Conservation (phyloP, 2,113 vertebrate genomes). For the Myocastor coypus region DNA sequence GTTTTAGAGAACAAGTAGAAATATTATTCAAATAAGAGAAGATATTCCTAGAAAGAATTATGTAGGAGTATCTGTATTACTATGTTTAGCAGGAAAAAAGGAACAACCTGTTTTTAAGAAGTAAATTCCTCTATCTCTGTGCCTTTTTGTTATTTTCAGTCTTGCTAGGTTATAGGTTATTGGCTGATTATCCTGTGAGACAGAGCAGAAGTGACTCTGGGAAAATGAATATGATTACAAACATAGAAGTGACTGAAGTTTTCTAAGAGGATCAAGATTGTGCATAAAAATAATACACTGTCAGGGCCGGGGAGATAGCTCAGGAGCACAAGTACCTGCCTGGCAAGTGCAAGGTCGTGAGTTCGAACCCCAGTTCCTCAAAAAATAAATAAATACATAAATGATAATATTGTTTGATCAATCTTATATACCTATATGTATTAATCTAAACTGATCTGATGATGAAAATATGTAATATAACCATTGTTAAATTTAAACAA, state of each 20-base stretch:
- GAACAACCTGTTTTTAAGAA: not conserved
- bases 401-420: too few species aligned
- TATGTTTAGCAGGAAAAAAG: not conserved
- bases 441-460: too few species aligned
- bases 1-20: not conserved
- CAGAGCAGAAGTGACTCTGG: not conserved
- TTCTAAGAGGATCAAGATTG: not conserved
- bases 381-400: too few species aligned
- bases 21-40: constrained; percentile 37
- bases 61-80: not conserved
- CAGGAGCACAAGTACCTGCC: too few species aligned
- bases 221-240: not conserved
- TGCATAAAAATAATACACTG: not conserved
- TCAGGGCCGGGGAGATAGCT: too few species aligned
- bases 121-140: not conserved
- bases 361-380: too few species aligned
- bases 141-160: constrained; percentile 25
- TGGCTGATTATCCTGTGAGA: not conserved
- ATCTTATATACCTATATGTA: too few species aligned
- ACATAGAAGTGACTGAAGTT: not conserved
- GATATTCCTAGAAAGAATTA: not conserved
- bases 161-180: constrained; percentile 11
- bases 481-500: too few species aligned
- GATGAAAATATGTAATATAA: too few species aligned
- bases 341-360: too few species aligned